Conservation (phyloP, 2,888 invertebrate genomes). For the Acleris laterana region DNA sequence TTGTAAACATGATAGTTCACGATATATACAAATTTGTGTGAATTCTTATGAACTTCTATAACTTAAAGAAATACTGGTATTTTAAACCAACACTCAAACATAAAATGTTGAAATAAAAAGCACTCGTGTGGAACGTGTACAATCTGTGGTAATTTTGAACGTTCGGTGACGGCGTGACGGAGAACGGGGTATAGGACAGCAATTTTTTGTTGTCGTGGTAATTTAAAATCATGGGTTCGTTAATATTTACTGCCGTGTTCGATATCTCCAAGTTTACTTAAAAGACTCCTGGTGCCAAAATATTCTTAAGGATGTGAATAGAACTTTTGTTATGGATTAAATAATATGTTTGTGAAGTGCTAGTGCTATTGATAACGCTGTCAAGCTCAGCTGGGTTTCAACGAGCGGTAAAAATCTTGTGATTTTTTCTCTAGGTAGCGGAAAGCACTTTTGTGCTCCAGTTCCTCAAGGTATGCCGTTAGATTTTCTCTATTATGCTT, state of each 20-base stretch:
- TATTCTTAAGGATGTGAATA: constrained; percentile 32
- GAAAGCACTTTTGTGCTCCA: constrained; percentile 77
- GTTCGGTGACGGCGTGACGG: constrained; percentile 21
- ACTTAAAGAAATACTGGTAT: neutral
- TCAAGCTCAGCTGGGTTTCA: constrained; percentile 80
- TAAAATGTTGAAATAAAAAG: neutral
- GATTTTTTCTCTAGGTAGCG: constrained; percentile 72
- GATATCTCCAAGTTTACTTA: constrained; percentile 2
- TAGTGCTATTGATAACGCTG: constrained; percentile 69
- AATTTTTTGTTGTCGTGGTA: constrained; percentile 36
- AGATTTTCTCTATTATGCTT: constrained; percentile 56
- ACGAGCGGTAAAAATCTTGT: constrained; percentile 80
- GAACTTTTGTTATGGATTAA: constrained; percentile 39
- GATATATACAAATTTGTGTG: too few species aligned
- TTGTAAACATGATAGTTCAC: too few species aligned
- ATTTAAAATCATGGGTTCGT: constrained; percentile 22
- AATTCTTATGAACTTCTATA: too few species aligned
- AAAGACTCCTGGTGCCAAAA: constrained; percentile 33
- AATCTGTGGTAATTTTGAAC: constrained; percentile 35
- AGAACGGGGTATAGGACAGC: constrained; percentile 18
- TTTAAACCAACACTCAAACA: constrained; percentile 9
- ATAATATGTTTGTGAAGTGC: constrained; percentile 48
- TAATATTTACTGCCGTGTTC: constrained; percentile 12
- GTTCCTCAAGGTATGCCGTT: constrained; percentile 80
- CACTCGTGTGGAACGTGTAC: neutral